Evolutionary conservation across 2,888 invertebrate species (phyloP).

Genomic region (Cerastis leucographa): DNA sequence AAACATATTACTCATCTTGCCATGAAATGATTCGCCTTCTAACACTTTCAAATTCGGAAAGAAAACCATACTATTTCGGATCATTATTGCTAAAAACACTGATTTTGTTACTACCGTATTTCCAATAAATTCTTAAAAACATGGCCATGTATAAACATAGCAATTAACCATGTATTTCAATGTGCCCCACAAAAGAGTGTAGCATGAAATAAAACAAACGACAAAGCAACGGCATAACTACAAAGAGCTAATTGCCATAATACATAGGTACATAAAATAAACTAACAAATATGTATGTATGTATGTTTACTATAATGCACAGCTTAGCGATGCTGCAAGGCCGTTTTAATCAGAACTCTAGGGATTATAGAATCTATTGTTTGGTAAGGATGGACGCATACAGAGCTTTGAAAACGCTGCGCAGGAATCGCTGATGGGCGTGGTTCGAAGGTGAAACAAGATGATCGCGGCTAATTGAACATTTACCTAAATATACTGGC

Average conservation of each 20-base stretch:
- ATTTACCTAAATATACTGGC: no score
- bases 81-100: no score
- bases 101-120: background rate
- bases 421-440: background rate
- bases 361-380: conserved; percentile 66
- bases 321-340: conserved; percentile 66
- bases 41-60: background rate
- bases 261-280: conserved; percentile 31
- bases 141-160: background rate
- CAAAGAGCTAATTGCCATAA: conserved; percentile 67
- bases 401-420: background rate
- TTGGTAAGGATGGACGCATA: conserved; percentile 9
- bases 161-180: conserved; percentile 7
- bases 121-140: background rate
- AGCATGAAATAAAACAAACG: conserved; percentile 32
- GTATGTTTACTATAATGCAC: conserved; percentile 42
- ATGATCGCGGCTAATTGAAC: no score
- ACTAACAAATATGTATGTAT: conserved; percentile 30
- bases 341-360: conserved; percentile 68
- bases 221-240: conserved; percentile 54
- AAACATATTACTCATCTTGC: no score
- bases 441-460: background rate
- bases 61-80: background rate
- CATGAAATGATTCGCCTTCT: no score
- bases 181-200: conserved; percentile 27